Percentiles rank a stretch among this genome's conserved stretches.
Conservation (phyloP, 2,113 vertebrate genomes). For the Blennius ocellaris region DNA sequence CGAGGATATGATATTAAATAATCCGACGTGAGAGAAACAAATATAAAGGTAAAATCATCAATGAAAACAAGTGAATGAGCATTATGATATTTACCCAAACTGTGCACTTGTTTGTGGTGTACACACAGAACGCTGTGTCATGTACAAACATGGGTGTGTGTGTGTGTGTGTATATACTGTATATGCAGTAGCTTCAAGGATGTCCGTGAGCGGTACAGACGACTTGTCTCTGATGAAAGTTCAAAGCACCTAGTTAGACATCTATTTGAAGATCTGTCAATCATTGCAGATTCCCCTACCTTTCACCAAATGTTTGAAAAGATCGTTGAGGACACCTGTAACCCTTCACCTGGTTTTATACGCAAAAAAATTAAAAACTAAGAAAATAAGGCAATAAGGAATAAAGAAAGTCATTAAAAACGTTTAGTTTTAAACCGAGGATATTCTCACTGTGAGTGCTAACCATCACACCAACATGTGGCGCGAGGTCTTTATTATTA, state of each 20-base stretch:
- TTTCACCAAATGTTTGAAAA: slow-evolving; percentile 71
- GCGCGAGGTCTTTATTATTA: too few relatives aligned
- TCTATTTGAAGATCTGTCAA: slow-evolving; percentile 63
- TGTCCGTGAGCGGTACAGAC: too few relatives aligned
- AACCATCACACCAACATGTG: too few relatives aligned
- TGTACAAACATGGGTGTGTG: background rate
- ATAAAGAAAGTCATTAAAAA: too few relatives aligned
- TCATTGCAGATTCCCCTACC: slow-evolving; percentile 67
- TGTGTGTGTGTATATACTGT: background rate
- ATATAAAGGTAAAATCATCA: slow-evolving; percentile 41
- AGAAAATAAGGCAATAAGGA: too few relatives aligned
- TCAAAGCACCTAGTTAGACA: slow-evolving; percentile 16
- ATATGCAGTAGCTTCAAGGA: too few relatives aligned
- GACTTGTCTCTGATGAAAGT: background rate
- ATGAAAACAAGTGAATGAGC: background rate
- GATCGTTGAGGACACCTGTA: slow-evolving; percentile 32
- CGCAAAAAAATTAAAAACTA: background rate
- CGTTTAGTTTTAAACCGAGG: too few relatives aligned
- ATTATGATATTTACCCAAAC: slow-evolving; percentile 25
- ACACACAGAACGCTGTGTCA: too few relatives aligned
- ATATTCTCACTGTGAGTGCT: too few relatives aligned
- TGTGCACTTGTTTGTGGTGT: background rate
- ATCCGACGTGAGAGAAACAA: slow-evolving; percentile 6
- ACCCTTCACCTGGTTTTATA: slow-evolving; percentile 30
- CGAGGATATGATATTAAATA: slow-evolving; percentile 16